Percentiles rank a stretch among this genome's conserved stretches.
phyloP scores from a whole-genome alignment of 2,113 vertebrate genomes.

The Pogona vitticeps region DNA sequence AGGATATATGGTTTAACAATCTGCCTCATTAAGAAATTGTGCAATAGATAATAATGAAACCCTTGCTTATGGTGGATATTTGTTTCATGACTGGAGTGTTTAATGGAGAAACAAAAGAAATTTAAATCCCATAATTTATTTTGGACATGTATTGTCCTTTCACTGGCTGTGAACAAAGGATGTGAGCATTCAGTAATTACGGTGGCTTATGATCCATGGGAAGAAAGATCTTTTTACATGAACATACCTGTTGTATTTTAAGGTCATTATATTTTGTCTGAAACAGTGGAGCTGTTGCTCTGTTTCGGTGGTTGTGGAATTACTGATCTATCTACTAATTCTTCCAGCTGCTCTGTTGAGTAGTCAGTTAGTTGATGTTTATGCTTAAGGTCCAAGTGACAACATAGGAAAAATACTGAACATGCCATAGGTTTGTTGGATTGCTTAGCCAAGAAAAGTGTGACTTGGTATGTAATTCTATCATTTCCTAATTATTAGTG shows the following conservation, averaged over 20 bases:
- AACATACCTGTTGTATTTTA: not conserved
- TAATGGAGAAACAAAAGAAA: slow-evolving; percentile 42
- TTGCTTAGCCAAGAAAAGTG: not conserved
- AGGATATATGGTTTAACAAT: slow-evolving; percentile 19
- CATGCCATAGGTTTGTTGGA: not conserved
- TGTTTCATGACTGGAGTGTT: slow-evolving; percentile 32
- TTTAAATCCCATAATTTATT: slow-evolving; percentile 61
- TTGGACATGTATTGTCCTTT: slow-evolving; percentile 49
- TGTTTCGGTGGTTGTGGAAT: no score
- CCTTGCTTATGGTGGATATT: slow-evolving; percentile 18
- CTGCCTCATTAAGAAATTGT: slow-evolving; percentile 33
- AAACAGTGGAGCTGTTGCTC: not conserved
- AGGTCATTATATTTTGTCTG: not conserved
- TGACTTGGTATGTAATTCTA: not conserved
- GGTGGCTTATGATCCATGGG: slow-evolving; percentile 6
- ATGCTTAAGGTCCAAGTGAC: no score
- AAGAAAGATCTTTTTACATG: not conserved
- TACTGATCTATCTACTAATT: no score
- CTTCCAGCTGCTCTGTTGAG: not conserved
- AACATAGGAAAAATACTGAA: not conserved
- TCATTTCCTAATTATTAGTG: not conserved
- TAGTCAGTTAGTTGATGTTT: not conserved
- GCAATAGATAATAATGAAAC: slow-evolving; percentile 27
- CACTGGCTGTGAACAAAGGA: slow-evolving; percentile 50
- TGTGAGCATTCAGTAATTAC: slow-evolving; percentile 55